These are phyloP conservation scores for Nysson spinosus DNA, from an alignment of 2,888 invertebrate genomes.

Conservation along the genomic window DNA sequence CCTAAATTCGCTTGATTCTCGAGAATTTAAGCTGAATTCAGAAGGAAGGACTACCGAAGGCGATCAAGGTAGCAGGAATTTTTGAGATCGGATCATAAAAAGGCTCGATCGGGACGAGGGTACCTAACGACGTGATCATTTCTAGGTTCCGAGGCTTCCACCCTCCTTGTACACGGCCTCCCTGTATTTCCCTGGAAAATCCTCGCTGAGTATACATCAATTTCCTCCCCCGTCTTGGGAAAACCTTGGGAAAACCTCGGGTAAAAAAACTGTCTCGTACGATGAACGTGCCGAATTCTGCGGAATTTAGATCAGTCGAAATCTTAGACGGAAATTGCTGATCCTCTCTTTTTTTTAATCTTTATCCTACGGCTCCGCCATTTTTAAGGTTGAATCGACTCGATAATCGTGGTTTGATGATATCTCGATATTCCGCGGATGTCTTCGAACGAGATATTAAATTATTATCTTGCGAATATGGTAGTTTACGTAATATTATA, in stretches of 20 bases:
- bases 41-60: too few species aligned
- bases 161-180: too few species aligned
- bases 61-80: too few species aligned
- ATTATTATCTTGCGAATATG: too few species aligned
- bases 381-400: slow-evolving; percentile 10
- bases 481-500: too few species aligned
- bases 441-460: too few species aligned
- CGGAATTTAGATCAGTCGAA: slow-evolving; percentile 27
- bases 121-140: slow-evolving; percentile 37
- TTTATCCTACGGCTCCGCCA: slow-evolving; percentile 11
- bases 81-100: too few species aligned
- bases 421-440: too few species aligned
- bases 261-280: slow-evolving; percentile 10
- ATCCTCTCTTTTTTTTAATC: slow-evolving; percentile 28
- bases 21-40: too few species aligned
- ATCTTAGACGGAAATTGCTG: slow-evolving; percentile 24
- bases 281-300: slow-evolving; percentile 33
- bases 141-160: slow-evolving; percentile 8
- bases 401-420: slow-evolving; percentile 26
- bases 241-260: neutral
- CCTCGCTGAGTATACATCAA: slow-evolving; percentile 6
- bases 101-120: slow-evolving; percentile 9
- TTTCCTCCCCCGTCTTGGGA: slow-evolving; percentile 13
- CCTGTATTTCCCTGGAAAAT: slow-evolving; percentile 16
- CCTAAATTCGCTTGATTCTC: too few species aligned